phyloP scores from a whole-genome alignment of 2,888 invertebrate species.

The Fabriciana adippe region DNA sequence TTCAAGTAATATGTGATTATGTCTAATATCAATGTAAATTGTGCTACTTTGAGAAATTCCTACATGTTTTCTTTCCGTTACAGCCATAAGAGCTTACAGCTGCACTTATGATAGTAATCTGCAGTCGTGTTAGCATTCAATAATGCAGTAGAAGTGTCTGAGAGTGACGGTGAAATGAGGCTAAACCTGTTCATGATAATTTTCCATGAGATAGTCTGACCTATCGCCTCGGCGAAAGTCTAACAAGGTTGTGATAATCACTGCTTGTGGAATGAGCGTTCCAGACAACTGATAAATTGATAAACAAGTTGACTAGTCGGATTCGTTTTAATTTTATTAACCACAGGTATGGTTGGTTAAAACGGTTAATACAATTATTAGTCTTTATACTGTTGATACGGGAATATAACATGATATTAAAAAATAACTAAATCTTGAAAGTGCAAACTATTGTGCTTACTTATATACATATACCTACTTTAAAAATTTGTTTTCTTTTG shows the following conservation, averaged over 20 bases:
- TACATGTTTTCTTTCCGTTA: slow-evolving; percentile 10
- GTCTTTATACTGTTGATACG: no score
- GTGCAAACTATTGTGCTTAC: no score
- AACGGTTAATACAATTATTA: no score
- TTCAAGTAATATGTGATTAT: slow-evolving; percentile 1
- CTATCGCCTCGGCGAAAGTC: slow-evolving; percentile 43
- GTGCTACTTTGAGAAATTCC: not conserved
- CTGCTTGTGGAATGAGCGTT: slow-evolving; percentile 30
- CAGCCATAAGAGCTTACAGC: slow-evolving; percentile 6
- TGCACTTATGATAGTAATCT: slow-evolving; percentile 17
- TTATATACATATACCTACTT: no score
- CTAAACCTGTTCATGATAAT: slow-evolving; percentile 39
- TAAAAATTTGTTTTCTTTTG: no score
- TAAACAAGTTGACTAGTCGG: not conserved
- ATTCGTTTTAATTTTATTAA: not conserved
- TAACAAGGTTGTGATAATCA: slow-evolving; percentile 36
- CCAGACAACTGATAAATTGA: slow-evolving; percentile 27
- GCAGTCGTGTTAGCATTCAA: slow-evolving; percentile 15
- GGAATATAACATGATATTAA: no score
- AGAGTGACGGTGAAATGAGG: slow-evolving; percentile 39
- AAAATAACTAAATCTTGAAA: no score
- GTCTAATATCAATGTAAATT: slow-evolving; percentile 8
- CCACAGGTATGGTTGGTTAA: no score
- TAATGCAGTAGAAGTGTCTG: slow-evolving; percentile 16
- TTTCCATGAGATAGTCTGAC: slow-evolving; percentile 38